A percentile compares a stretch with the other conserved stretches of the same genome.
Evolutionary conservation across 2,888 invertebrate genomes (phyloP).

Genomic region (Acleris laterana): DNA sequence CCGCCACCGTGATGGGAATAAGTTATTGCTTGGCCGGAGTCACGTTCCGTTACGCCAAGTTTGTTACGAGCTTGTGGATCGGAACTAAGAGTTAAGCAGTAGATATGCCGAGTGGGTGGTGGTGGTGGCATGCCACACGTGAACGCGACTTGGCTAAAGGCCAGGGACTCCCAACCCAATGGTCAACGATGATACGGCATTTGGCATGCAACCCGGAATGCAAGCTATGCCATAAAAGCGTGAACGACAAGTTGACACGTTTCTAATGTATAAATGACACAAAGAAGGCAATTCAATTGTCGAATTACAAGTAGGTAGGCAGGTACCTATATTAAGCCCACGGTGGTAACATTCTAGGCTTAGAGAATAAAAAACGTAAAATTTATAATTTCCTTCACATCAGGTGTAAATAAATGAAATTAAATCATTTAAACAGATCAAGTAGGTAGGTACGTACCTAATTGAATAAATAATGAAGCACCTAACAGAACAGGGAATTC

Average conservation of each 20-base stretch:
- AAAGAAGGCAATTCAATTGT: neutral
- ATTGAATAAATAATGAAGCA: slow-evolving; percentile 39
- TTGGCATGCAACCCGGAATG: slow-evolving; percentile 31
- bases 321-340: neutral
- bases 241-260: slow-evolving; percentile 17
- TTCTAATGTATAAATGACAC: neutral
- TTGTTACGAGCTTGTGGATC: slow-evolving; percentile 51
- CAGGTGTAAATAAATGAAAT: slow-evolving; percentile 32
- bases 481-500: slow-evolving; percentile 53
- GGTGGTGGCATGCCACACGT: slow-evolving; percentile 50
- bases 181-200: slow-evolving; percentile 24
- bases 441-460: neutral
- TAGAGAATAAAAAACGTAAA: no score
- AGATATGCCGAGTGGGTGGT: slow-evolving; percentile 51
- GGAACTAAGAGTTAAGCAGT: slow-evolving; percentile 68
- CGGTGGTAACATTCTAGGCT: no score
- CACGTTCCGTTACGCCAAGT: slow-evolving; percentile 49
- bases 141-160: slow-evolving; percentile 43
- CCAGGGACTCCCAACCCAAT: slow-evolving; percentile 20
- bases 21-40: slow-evolving; percentile 43
- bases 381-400: neutral
- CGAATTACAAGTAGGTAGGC: neutral
- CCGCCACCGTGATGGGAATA: slow-evolving; percentile 48
- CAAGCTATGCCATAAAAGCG: slow-evolving; percentile 30
- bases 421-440: slow-evolving; percentile 35